Conservation (phyloP, 1,140 invertebrate species). For the Whitmania pigra region DNA sequence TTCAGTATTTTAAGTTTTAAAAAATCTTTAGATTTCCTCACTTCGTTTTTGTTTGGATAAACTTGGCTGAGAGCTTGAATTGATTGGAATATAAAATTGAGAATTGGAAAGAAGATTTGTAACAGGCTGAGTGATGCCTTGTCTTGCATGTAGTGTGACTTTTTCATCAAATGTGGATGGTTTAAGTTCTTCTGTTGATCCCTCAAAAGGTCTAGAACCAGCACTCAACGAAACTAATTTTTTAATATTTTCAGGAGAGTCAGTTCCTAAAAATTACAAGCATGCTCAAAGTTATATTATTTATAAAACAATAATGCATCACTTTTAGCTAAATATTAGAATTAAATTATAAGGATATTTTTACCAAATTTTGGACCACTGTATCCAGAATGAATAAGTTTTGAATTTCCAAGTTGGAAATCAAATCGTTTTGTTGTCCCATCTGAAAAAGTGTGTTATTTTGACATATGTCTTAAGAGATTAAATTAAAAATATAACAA, state of each 20-base stretch:
- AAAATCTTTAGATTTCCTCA: neutral
- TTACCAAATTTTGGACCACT: constrained; percentile 6
- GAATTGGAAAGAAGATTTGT: too few species aligned
- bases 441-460: constrained; percentile 4
- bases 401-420: neutral
- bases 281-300: neutral
- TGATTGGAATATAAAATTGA: too few species aligned
- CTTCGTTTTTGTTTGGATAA: neutral
- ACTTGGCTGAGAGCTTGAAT: neutral
- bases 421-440: neutral
- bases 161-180: neutral
- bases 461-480: neutral
- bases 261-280: neutral
- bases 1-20: neutral
- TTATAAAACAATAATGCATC: neutral
- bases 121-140: neutral
- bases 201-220: neutral
- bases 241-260: constrained; percentile 2
- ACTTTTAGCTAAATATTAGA: neutral
- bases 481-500: neutral
- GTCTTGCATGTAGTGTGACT: neutral
- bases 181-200: neutral
- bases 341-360: neutral
- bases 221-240: neutral
- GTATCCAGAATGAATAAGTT: neutral